phyloP scores from a whole-genome alignment of 1,140 invertebrate species.

The Macrocentrus cingulum region DNA sequence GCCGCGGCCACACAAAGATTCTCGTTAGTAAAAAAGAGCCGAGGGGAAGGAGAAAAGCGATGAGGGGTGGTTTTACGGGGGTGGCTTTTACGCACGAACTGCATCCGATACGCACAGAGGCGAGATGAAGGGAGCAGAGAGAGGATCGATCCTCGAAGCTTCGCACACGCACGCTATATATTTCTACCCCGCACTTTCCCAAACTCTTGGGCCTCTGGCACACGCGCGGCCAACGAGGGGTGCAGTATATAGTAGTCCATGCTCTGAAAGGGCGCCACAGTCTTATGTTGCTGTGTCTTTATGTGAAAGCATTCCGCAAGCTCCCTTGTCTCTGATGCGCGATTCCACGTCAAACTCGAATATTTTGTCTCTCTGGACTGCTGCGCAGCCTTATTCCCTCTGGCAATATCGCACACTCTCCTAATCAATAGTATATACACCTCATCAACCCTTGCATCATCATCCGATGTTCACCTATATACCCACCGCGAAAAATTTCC shows the following conservation, averaged over 20 bases:
- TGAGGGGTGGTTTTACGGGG: conserved; percentile 33
- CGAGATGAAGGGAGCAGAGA: conserved; percentile 10
- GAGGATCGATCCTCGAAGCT: conserved; percentile 34
- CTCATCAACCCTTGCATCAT: too few species aligned
- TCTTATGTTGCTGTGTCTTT: conserved; percentile 50
- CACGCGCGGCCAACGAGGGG: conserved; percentile 32
- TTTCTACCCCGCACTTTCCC: conserved; percentile 23
- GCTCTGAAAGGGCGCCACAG: conserved; percentile 48
- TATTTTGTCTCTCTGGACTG: conserved; percentile 20
- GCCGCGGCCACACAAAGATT: background rate
- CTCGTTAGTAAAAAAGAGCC: background rate
- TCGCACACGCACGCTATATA: conserved; percentile 22
- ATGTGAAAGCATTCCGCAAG: conserved; percentile 51
- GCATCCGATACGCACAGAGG: conserved; percentile 38
- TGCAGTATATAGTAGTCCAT: conserved; percentile 34
- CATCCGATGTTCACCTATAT: too few species aligned
- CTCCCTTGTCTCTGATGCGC: conserved; percentile 34
- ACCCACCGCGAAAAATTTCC: background rate
- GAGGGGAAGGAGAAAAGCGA: conserved; percentile 36
- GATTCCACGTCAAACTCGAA: conserved; percentile 29
- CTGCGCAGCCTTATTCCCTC: too few species aligned
- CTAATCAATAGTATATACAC: too few species aligned
- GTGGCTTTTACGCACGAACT: conserved; percentile 45
- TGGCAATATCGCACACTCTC: too few species aligned
- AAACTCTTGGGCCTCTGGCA: conserved; percentile 13